Evolutionary conservation across 2,797 vertebrate genomes (phyloP).

Genomic region (Acipenser oxyrinchus): DNA sequence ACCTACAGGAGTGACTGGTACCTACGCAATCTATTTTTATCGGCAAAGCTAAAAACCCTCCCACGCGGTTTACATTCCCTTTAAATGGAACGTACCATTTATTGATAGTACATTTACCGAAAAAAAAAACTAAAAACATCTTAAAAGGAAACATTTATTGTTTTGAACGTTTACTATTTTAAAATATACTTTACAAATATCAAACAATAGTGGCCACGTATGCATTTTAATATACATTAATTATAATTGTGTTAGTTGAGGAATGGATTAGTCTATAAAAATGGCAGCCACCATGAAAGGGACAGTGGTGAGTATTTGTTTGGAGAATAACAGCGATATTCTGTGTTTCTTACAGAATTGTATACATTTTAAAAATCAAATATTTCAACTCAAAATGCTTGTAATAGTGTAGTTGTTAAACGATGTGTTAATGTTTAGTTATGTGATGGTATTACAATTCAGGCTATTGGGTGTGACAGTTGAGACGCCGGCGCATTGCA

Average conservation of each 20-base stretch:
- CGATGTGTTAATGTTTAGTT: no score
- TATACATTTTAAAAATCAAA: not conserved
- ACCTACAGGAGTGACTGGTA: not conserved
- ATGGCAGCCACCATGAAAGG: conserved; percentile 82
- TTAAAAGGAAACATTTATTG: not conserved
- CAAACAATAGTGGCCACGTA: not conserved
- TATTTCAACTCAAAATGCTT: not conserved
- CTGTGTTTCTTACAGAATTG: not conserved
- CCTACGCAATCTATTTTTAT: not conserved
- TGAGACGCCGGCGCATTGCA: not conserved
- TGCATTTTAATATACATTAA: not conserved
- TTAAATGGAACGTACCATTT: conserved; percentile 16
- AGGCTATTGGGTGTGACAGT: not conserved
- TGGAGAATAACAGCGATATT: not conserved
- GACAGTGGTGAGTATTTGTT: conserved; percentile 53
- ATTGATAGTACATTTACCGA: not conserved
- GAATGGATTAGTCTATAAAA: conserved; percentile 15
- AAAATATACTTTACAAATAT: not conserved
- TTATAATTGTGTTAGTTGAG: conserved; percentile 15
- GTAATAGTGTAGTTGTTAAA: no score
- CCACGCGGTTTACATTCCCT: not conserved
- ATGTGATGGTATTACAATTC: no score
- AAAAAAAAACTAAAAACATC: no score
- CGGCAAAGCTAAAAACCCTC: not conserved
- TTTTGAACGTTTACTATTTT: not conserved